phyloP scores from a whole-genome alignment of 2,113 vertebrate species.

The Paradoxurus hermaphroditus region DNA sequence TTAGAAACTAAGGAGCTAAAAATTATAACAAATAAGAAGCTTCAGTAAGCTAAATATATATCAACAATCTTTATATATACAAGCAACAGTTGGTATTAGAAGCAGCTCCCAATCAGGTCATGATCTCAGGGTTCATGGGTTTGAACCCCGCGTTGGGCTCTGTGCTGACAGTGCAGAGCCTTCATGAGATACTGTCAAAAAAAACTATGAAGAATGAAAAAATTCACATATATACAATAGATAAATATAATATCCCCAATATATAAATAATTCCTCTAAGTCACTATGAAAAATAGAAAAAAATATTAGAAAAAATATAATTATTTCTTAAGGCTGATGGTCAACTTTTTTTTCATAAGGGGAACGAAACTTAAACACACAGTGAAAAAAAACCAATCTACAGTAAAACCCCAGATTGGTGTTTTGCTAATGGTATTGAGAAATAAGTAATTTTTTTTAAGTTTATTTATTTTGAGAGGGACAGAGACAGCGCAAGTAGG shows the following conservation, averaged over 20 bases:
- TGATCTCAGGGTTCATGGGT: no score
- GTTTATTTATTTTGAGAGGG: no score
- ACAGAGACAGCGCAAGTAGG: no score
- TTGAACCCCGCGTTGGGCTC: no score
- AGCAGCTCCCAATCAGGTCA: neutral
- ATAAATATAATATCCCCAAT: neutral
- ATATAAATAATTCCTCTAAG: neutral
- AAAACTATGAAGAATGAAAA: constrained; percentile 15
- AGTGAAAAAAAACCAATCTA: neutral
- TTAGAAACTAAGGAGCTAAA: neutral
- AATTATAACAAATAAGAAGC: neutral
- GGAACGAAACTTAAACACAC: constrained; percentile 18
- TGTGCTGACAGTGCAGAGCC: no score
- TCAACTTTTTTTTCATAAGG: constrained; percentile 1
- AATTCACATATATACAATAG: neutral
- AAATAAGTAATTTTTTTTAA: neutral
- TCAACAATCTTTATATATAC: neutral
- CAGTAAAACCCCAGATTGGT: neutral
- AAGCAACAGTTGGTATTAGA: neutral
- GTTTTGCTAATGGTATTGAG: neutral
- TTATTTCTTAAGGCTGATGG: neutral
- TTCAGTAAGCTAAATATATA: neutral
- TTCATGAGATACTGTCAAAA: neutral
- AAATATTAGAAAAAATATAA: neutral
- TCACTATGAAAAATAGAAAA: neutral